Evolutionary conservation across 2,888 invertebrate genomes (phyloP).

Genomic region (Drymonia ruficornis): DNA sequence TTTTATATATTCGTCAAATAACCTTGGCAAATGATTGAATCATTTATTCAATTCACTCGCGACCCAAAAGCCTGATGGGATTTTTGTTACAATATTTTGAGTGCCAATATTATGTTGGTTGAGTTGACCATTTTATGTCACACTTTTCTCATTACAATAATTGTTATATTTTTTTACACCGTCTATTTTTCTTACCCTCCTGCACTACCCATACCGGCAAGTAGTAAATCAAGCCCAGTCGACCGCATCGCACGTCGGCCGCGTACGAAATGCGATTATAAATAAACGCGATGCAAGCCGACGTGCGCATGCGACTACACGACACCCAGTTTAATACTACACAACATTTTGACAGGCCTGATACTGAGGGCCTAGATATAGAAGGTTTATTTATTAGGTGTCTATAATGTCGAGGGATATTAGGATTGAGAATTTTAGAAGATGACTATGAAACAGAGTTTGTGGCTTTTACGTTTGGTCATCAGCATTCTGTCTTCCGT

Average conservation of each 20-base stretch:
- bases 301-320: slow-evolving; percentile 37
- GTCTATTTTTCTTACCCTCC: slow-evolving; percentile 25
- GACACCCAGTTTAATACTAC: slow-evolving; percentile 39
- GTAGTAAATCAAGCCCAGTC: slow-evolving; percentile 44
- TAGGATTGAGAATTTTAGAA: not conserved
- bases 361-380: slow-evolving; percentile 22
- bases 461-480: not conserved
- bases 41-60: too few species aligned
- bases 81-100: too few species aligned
- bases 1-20: too few species aligned
- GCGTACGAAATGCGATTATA: slow-evolving; percentile 46
- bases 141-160: too few species aligned
- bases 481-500: too few species aligned
- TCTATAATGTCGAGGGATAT: not conserved
- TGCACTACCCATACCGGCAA: slow-evolving; percentile 27
- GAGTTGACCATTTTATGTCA: too few species aligned
- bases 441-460: not conserved
- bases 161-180: too few species aligned
- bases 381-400: slow-evolving; percentile 15
- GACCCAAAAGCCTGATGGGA: too few species aligned
- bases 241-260: slow-evolving; percentile 17
- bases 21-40: too few species aligned
- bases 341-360: slow-evolving; percentile 33
- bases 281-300: slow-evolving; percentile 45
- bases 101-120: too few species aligned